phyloP scores from a whole-genome alignment of 1,140 invertebrate species.

The Ectropis grisescens region DNA sequence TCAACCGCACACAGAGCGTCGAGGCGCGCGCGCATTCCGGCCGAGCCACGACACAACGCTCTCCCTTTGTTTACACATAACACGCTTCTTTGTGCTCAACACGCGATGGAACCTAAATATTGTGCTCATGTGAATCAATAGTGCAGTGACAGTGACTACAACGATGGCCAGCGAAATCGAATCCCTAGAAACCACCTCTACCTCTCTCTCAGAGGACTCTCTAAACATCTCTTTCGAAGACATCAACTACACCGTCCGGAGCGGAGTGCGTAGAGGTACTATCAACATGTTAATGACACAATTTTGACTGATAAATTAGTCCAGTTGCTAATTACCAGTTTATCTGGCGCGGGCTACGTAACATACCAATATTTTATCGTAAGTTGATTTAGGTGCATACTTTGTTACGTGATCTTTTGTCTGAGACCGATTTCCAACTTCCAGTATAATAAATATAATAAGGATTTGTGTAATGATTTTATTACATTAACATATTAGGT shows the following conservation, averaged over 20 bases:
- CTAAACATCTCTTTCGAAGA: slow-evolving; percentile 52
- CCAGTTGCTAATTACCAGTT: too few relatives aligned
- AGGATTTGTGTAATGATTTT: too few relatives aligned
- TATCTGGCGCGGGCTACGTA: too few relatives aligned
- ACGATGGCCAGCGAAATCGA: slow-evolving; percentile 45
- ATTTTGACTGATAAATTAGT: too few relatives aligned
- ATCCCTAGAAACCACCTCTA: slow-evolving; percentile 46
- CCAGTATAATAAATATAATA: too few relatives aligned
- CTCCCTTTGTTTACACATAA: slow-evolving; percentile 41
- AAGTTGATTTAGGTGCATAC: too few relatives aligned
- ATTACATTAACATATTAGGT: too few relatives aligned
- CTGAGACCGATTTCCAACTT: too few relatives aligned
- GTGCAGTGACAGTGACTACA: slow-evolving; percentile 26
- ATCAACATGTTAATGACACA: too few relatives aligned
- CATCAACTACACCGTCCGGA: slow-evolving; percentile 38
- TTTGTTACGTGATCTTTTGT: too few relatives aligned
- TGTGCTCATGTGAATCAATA: slow-evolving; percentile 28
- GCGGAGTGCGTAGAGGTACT: slow-evolving; percentile 35
- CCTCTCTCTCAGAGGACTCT: slow-evolving; percentile 39
- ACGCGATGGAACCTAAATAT: slow-evolving; percentile 33
- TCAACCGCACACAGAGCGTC: slow-evolving; percentile 18
- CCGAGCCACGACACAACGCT: background rate
- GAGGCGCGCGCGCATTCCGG: slow-evolving; percentile 13
- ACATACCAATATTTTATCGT: too few relatives aligned
- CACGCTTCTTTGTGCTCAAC: slow-evolving; percentile 34